These are phyloP conservation scores for Phataginus tricuspis DNA, from an alignment of 2,797 vertebrate species.

Conservation along the genomic window DNA sequence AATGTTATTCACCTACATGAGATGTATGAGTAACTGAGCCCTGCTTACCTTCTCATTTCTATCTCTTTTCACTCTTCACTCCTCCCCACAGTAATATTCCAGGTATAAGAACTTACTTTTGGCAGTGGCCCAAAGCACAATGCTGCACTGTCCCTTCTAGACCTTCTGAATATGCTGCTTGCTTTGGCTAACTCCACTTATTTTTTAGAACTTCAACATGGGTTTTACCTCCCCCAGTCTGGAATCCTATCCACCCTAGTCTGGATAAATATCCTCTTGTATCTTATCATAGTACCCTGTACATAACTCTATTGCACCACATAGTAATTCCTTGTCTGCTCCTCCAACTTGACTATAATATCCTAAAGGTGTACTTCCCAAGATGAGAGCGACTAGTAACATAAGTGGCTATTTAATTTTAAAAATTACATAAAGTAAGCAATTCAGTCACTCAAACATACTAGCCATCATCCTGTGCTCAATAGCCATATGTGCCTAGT, in stretches of 20 bases:
- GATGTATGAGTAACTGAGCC: neutral
- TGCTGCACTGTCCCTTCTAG: neutral
- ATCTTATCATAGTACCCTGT: neutral
- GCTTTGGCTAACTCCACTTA: neutral
- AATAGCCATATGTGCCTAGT: neutral
- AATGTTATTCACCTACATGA: neutral
- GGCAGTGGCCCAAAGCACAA: neutral
- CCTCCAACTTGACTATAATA: neutral
- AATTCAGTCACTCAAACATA: neutral
- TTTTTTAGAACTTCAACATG: neutral
- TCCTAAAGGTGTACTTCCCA: neutral
- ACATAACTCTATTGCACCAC: neutral
- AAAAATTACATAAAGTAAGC: neutral
- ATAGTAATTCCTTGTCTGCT: neutral
- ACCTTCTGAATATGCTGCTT: neutral
- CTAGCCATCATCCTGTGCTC: neutral
- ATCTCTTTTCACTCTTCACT: neutral
- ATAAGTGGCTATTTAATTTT: neutral
- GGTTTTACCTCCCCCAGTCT: neutral
- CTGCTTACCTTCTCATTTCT: constrained; percentile 15
- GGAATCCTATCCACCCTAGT: neutral
- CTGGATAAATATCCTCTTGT: neutral
- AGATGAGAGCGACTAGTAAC: neutral
- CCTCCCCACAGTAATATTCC: neutral
- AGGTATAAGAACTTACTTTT: neutral